These are phyloP conservation scores for Cebidichthys violaceus DNA, from an alignment of 2,113 vertebrate genomes.

Conservation along the genomic window DNA sequence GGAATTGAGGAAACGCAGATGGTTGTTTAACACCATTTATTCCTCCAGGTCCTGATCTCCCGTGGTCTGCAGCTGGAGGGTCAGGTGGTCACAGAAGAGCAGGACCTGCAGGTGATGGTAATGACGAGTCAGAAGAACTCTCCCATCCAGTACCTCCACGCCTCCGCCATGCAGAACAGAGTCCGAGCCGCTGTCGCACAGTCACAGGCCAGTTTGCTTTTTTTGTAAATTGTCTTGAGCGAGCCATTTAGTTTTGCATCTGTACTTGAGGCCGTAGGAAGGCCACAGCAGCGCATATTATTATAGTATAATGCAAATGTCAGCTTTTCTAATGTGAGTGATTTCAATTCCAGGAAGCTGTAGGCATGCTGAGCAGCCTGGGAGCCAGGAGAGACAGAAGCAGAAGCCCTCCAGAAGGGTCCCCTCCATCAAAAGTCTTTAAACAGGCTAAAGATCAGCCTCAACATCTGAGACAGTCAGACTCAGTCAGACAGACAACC, in stretches of 20 bases:
- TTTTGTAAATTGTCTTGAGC: not conserved
- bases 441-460: slow-evolving; percentile 57
- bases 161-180: slow-evolving; percentile 82
- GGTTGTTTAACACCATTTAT: slow-evolving; percentile 37
- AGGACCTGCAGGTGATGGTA: slow-evolving; percentile 84
- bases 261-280: not conserved
- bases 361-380: slow-evolving; percentile 84
- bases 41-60: slow-evolving; percentile 85
- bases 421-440: slow-evolving; percentile 77
- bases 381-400: slow-evolving; percentile 80
- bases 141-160: slow-evolving; percentile 83
- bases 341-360: slow-evolving; percentile 75
- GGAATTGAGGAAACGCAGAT: not conserved
- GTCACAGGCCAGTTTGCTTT: slow-evolving; percentile 82
- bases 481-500: not conserved
- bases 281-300: not conserved
- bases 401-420: slow-evolving; percentile 75
- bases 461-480: slow-evolving; percentile 25
- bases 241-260: not conserved
- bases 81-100: slow-evolving; percentile 87
- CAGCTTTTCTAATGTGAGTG: not conserved
- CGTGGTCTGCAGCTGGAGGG: slow-evolving; percentile 87
- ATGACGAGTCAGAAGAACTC: slow-evolving; percentile 81
- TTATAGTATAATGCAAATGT: not conserved
- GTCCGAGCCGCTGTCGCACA: slow-evolving; percentile 85